These are phyloP conservation scores for Philereme transversata DNA, from an alignment of 2,888 invertebrate species.

Conservation along the genomic window DNA sequence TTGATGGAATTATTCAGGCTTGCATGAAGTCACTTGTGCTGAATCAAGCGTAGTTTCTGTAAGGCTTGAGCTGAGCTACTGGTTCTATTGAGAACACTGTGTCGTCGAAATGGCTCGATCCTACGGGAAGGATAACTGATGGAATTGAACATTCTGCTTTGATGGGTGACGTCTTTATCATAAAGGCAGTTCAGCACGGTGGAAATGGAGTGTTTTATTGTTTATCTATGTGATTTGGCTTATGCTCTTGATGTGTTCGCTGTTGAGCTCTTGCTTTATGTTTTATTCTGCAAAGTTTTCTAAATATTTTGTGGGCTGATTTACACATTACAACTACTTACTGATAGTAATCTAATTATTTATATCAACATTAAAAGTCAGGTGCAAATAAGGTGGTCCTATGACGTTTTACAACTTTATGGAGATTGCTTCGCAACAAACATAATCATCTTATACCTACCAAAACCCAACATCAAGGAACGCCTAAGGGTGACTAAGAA, in stretches of 20 bases:
- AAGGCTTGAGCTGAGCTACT: slow-evolving; percentile 7
- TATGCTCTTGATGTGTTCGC: slow-evolving; percentile 30
- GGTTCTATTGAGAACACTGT: slow-evolving; percentile 9
- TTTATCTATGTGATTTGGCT: slow-evolving; percentile 41
- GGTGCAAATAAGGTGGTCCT: too few relatives aligned
- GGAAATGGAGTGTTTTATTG: slow-evolving; percentile 42
- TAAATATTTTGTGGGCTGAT: slow-evolving; percentile 1
- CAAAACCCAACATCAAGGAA: too few relatives aligned
- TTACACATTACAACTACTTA: not conserved
- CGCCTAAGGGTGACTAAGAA: too few relatives aligned
- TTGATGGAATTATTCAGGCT: too few relatives aligned
- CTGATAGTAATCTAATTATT: too few relatives aligned
- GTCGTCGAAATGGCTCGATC: slow-evolving; percentile 35
- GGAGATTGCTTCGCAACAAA: too few relatives aligned
- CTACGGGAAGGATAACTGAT: slow-evolving; percentile 42
- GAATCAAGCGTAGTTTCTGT: not conserved
- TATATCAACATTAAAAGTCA: too few relatives aligned
- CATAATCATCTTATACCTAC: too few relatives aligned
- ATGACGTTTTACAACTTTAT: too few relatives aligned
- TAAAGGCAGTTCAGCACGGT: slow-evolving; percentile 36
- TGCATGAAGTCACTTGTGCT: not conserved
- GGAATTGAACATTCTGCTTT: slow-evolving; percentile 45
- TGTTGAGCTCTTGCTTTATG: slow-evolving; percentile 17
- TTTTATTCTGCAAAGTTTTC: slow-evolving; percentile 21
- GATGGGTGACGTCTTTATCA: slow-evolving; percentile 46